Evolutionary conservation across 1,140 invertebrate species (phyloP), one percentile per base, ranked within the genome.

Genomic region (Paracyclopina nana): DNA sequence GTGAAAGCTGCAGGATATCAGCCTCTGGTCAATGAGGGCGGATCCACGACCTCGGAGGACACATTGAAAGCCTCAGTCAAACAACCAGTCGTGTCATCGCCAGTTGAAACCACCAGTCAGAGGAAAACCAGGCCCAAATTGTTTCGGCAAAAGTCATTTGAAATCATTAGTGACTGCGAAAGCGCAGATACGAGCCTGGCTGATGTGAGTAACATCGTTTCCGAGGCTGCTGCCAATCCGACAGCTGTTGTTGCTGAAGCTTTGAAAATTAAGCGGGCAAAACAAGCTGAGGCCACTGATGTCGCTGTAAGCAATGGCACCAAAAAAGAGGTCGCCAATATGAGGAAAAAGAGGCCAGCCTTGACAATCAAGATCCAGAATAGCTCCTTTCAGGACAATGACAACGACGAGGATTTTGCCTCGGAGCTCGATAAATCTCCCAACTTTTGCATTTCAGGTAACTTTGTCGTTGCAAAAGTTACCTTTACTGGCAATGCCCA

Each of bases 361-460:
- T 46, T 57, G 16, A 45, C 52, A 18, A 57, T 57, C 38, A 52
- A 57, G 24, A 57, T 57, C 31, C 54, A 54, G 18, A 54, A 55
- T 42, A 50, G 54, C 22, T 40, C 50, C 20, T 50, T 53, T 28
- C 30, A 54, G 30, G 68, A 69, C 57, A 69, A 68, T 2, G 68
- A 70, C 53, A 70, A 69, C 57, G 68, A 67, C 5, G 70, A 70
- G 46, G 70, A 72, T 51, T 70, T 69, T 56, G 70, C 71, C 60
- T 70, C 68, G 18, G 70, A 72, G 58, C 71, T 70, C n/a, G 34
- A 38, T 14, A 71, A 70, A 58, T 72, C 70, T 3, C 71, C 71
- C 5, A 73, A 70, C 0, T 58, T 73, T 11, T 72, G 69, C 57
- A 73, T 73, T 50, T n/a, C n/a, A n/a, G n/a, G n/a, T n/a, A n/a